A percentile compares a stretch with the other conserved stretches of the same genome.
phyloP scores from a whole-genome alignment of 2,888 invertebrate species.

The Eristalis intricaria region DNA sequence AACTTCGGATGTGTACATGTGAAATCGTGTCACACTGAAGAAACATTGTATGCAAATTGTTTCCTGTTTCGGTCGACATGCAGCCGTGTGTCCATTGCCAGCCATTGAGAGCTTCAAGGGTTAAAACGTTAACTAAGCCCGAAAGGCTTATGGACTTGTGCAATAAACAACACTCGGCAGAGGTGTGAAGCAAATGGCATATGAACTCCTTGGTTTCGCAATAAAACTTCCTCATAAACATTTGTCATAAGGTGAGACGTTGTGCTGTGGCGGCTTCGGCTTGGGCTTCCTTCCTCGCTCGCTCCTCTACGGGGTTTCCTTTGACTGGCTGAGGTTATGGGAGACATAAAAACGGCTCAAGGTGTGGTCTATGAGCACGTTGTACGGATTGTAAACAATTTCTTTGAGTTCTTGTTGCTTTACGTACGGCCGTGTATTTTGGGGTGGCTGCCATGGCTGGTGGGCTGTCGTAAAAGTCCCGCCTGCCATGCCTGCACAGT shows the following conservation, averaged over 20 bases:
- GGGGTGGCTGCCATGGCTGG: background rate
- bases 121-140: constrained; percentile 16
- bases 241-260: constrained; percentile 71
- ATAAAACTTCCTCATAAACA: constrained; percentile 71
- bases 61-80: constrained; percentile 41
- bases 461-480: constrained; percentile 56
- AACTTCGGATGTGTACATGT: constrained; percentile 2
- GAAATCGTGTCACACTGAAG: constrained; percentile 33
- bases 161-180: constrained; percentile 67
- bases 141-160: constrained; percentile 53
- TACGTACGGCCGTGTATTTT: background rate
- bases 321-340: constrained; percentile 47
- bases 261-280: constrained; percentile 22
- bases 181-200: constrained; percentile 69
- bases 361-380: constrained; percentile 52
- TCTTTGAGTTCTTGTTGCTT: constrained; percentile 27
- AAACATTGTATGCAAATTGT: constrained; percentile 65
- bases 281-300: background rate
- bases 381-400: constrained; percentile 55
- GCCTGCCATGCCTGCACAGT: background rate
- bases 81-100: constrained; percentile 44
- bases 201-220: constrained; percentile 69
- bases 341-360: constrained; percentile 60
- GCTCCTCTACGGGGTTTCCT: constrained; percentile 6
- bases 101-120: background rate